Base-by-base conservation (phyloP, 1,140 invertebrate species). In the Copidosoma floridanum region DNA sequence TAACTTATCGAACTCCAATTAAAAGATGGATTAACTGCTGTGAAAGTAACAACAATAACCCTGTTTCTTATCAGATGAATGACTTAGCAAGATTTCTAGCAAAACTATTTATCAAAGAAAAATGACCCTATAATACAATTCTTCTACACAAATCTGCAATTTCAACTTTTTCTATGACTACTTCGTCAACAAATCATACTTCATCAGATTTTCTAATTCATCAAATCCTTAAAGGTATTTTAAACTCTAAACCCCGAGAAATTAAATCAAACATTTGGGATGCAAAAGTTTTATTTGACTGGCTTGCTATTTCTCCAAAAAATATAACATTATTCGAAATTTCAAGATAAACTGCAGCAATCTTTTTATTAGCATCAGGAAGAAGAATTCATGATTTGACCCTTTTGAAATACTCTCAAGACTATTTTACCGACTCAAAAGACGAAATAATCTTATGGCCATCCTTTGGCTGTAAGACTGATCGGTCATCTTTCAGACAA, bases 381-480 rank as follows among this genome's bases (percentile, higher is more conserved):
- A 53, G 69, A 40, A 40, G 66, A 10, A 56, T 73, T 26, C 70
- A 73, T 37, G 71, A 73, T 43, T 48, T 74, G 4, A 73, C 69
- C 1, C 63, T 72, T 6, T 58, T 71, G 51, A 56, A 47, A 29
- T 64, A 57, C 18, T 62, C 51, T 14, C 3, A 35, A 37, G 38
- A 66, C 11, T 50, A 52, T 52, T 50, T 66, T 21, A 32, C 27
- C 23, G 57, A 65, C n/a, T 10, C 58, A 20, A 41, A 63, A 12
- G 54, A 65, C 12, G 60, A 63, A 37, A 55, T 73, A 18, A 61
- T 66, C 58, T 50, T 66, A 12, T 71, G 66, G 65, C 71, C 71
- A 40, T 41, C 10, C n/a, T 73, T 71, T 66, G 70, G 70, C 1
- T 75, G 67, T n/a, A 73, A 75, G 41, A 74, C 71, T 16, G 71